Percentiles rank a stretch among this genome's conserved stretches.
phyloP scores from a whole-genome alignment of 2,888 invertebrate genomes.

The Allygus modestus region DNA sequence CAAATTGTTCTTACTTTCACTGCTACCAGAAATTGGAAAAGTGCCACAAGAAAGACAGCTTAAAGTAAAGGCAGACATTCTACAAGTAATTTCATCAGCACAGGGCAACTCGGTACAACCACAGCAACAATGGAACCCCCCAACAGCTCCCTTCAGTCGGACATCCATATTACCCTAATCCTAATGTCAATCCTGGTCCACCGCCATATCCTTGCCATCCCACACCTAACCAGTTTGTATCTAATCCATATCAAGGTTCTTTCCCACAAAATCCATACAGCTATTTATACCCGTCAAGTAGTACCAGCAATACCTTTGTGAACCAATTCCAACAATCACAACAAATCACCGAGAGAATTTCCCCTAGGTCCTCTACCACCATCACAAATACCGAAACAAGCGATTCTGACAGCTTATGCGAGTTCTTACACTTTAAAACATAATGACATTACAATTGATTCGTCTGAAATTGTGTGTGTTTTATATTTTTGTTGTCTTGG shows the following conservation, averaged over 20 bases:
- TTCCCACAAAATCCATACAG: constrained; percentile 38
- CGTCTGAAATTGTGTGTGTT: constrained; percentile 9
- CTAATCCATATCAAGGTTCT: constrained; percentile 43
- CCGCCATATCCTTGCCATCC: constrained; percentile 43
- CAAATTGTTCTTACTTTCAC: constrained; percentile 12
- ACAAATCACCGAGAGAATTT: neutral
- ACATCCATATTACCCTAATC: constrained; percentile 36
- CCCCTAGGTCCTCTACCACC: neutral
- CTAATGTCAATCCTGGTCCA: constrained; percentile 45
- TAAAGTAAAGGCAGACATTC: neutral
- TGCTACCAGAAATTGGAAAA: neutral
- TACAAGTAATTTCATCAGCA: constrained; percentile 44
- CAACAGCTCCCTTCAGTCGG: constrained; percentile 43
- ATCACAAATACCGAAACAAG: constrained; percentile 9
- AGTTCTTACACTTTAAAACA: constrained; percentile 3
- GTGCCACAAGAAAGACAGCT: neutral
- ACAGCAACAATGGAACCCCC: constrained; percentile 40
- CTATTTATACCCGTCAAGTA: constrained; percentile 41
- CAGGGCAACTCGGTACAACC: constrained; percentile 42
- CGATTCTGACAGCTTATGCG: constrained; percentile 1
- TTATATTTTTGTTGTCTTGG: neutral
- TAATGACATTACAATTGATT: constrained; percentile 5
- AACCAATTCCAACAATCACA: constrained; percentile 21
- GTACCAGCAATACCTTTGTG: constrained; percentile 43
- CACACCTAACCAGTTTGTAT: constrained; percentile 45